A percentile compares a stretch with the other conserved stretches of the same genome.
phyloP scores from a whole-genome alignment of 2,888 invertebrate genomes.

The Drosophila monieri region DNA sequence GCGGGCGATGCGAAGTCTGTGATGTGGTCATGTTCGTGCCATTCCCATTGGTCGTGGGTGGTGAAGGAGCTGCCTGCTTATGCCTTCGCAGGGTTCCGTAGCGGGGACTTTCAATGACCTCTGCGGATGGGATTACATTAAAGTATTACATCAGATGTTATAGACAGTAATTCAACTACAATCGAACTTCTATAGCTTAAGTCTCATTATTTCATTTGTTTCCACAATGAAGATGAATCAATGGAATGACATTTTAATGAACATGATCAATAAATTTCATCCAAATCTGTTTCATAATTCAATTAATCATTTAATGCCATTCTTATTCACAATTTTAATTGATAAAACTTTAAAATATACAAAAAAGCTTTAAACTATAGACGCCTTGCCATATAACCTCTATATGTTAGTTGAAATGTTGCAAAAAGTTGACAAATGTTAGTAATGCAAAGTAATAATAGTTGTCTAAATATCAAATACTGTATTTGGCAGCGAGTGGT shows the following conservation, averaged over 20 bases:
- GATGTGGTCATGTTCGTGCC: conserved; percentile 32
- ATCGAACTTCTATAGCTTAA: neutral
- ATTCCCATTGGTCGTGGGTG: conserved; percentile 70
- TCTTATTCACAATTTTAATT: conserved; percentile 1
- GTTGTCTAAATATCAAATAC: conserved; percentile 27
- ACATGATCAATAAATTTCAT: neutral
- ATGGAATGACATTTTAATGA: conserved; percentile 1
- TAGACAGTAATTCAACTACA: neutral
- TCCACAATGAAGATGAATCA: conserved; percentile 3
- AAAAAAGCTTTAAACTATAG: neutral
- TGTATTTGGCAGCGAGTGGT: conserved; percentile 28
- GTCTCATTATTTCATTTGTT: neutral
- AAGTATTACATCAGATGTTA: neutral
- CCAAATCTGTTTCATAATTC: neutral
- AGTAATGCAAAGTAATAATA: neutral
- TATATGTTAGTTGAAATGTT: neutral
- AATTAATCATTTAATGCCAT: neutral
- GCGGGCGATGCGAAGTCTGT: conserved; percentile 54
- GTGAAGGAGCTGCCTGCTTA: conserved; percentile 79
- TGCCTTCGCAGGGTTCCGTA: conserved; percentile 80
- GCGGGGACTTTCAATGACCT: conserved; percentile 80
- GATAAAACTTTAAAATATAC: neutral
- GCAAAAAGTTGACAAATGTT: neutral
- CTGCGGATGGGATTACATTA: conserved; percentile 42
- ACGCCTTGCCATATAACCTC: neutral